Percentiles rank a stretch among this genome's conserved stretches.
phyloP scores from a whole-genome alignment of 2,888 invertebrate genomes.

The Hirtodrosophila duncani region DNA sequence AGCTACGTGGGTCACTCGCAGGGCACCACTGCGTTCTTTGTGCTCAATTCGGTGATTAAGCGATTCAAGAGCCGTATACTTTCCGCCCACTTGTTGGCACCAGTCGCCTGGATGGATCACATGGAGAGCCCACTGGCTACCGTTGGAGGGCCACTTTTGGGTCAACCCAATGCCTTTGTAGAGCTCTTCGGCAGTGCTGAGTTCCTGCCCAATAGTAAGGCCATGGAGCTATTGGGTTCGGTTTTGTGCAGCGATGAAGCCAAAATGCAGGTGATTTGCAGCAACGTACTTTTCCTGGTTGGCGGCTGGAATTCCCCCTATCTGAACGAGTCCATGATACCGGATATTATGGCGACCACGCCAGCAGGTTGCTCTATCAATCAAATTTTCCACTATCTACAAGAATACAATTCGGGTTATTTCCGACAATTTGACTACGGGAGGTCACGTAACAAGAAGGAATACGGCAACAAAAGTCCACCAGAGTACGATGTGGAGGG shows the following conservation, averaged over 20 bases:
- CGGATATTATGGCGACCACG: slow-evolving; percentile 67
- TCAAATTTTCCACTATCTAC: slow-evolving; percentile 65
- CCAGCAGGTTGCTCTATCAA: slow-evolving; percentile 69
- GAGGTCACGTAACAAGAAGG: slow-evolving; percentile 43
- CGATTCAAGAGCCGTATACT: slow-evolving; percentile 58
- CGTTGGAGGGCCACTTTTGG: slow-evolving; percentile 80
- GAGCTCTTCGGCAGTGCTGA: slow-evolving; percentile 67
- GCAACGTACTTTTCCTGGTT: slow-evolving; percentile 54
- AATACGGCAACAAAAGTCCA: slow-evolving; percentile 47
- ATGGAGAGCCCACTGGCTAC: slow-evolving; percentile 79
- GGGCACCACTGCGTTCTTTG: slow-evolving; percentile 65
- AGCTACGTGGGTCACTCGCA: slow-evolving; percentile 67
- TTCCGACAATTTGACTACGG: slow-evolving; percentile 69
- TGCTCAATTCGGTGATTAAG: slow-evolving; percentile 48
- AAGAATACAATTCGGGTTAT: slow-evolving; percentile 62
- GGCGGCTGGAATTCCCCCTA: slow-evolving; percentile 64
- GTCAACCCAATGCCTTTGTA: slow-evolving; percentile 61
- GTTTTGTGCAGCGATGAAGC: slow-evolving; percentile 45
- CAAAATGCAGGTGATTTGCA: slow-evolving; percentile 44
- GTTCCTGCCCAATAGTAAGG: slow-evolving; percentile 54
- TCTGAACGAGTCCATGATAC: slow-evolving; percentile 56
- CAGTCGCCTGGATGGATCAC: slow-evolving; percentile 65
- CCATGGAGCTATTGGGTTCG: slow-evolving; percentile 61
- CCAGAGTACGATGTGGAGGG: slow-evolving; percentile 50
- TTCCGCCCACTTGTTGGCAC: slow-evolving; percentile 67